Conservation (phyloP, 2,888 invertebrate genomes). For the Aphidoletes aphidimyza region DNA sequence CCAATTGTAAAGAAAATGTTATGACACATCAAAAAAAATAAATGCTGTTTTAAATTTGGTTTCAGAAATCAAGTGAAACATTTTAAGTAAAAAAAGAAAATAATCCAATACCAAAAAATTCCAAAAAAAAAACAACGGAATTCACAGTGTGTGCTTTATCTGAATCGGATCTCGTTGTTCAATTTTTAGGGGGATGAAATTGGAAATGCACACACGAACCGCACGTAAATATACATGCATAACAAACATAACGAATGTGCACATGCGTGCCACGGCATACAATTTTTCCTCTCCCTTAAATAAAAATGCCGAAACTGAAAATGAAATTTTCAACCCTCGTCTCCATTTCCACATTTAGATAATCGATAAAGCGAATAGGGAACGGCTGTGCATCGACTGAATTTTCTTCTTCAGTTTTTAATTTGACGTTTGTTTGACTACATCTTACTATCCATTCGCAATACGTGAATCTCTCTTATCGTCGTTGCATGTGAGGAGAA, state of each 20-base stretch:
- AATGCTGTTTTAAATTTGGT: too few species aligned
- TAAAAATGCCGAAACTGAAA: constrained; percentile 12
- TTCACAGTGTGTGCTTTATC: too few species aligned
- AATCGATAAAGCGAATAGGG: constrained; percentile 54
- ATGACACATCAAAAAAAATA: too few species aligned
- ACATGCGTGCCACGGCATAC: constrained; percentile 1
- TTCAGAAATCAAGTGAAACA: too few species aligned
- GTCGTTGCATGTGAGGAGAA: neutral
- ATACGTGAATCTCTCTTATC: neutral
- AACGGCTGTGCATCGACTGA: constrained; percentile 46
- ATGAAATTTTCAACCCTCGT: constrained; percentile 50
- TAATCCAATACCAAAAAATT: too few species aligned
- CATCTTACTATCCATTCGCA: neutral
- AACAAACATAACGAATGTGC: neutral
- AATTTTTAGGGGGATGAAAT: neutral
- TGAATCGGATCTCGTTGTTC: too few species aligned
- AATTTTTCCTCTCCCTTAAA: neutral
- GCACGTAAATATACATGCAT: too few species aligned
- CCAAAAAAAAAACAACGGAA: too few species aligned
- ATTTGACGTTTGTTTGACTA: constrained; percentile 39
- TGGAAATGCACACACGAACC: neutral
- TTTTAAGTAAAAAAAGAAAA: too few species aligned
- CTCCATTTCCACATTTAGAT: constrained; percentile 50
- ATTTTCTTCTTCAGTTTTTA: constrained; percentile 45
- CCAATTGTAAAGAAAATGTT: neutral